These are phyloP conservation scores for Hirtodrosophila cameraria DNA, from an alignment of 2,888 invertebrate species.

Conservation along the genomic window DNA sequence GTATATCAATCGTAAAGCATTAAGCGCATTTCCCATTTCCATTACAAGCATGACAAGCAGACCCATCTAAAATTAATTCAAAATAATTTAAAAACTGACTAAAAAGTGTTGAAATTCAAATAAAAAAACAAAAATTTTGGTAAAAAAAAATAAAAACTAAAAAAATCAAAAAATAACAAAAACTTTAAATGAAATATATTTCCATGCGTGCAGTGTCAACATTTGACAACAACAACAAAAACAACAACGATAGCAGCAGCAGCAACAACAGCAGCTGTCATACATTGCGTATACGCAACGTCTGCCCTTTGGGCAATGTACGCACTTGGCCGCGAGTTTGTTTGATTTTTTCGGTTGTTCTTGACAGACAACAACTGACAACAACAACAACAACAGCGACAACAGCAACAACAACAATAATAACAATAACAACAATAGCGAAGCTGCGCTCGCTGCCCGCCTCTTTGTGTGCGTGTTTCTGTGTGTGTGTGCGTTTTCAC, in stretches of 20 bases:
- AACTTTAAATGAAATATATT: background rate
- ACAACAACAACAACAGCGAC: conserved; percentile 21
- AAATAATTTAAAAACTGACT: conserved; percentile 17
- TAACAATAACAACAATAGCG: conserved; percentile 47
- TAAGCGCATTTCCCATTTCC: conserved; percentile 77
- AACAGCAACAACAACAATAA: conserved; percentile 24
- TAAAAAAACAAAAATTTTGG: conserved; percentile 1
- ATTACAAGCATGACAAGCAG: conserved; percentile 52
- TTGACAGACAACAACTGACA: conserved; percentile 59
- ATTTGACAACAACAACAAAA: conserved; percentile 3
- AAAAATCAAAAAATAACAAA: background rate
- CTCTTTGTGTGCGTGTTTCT: conserved; percentile 18
- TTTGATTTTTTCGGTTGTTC: conserved; percentile 65
- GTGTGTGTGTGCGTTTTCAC: conserved; percentile 23
- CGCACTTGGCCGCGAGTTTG: conserved; percentile 58
- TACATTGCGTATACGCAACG: conserved; percentile 70
- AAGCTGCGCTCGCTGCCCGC: conserved; percentile 49
- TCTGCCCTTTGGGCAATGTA: conserved; percentile 55
- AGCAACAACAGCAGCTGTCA: conserved; percentile 26
- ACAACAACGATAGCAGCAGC: conserved; percentile 2
- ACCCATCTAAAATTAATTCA: conserved; percentile 38
- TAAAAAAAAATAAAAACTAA: background rate
- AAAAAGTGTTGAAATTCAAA: conserved; percentile 26
- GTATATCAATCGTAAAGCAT: conserved; percentile 83
- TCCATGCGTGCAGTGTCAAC: conserved; percentile 15